Percentiles rank a stretch among this genome's conserved stretches.
Conservation (phyloP, 2,888 invertebrate species). For the Acanthosoma haemorrhoidale region DNA sequence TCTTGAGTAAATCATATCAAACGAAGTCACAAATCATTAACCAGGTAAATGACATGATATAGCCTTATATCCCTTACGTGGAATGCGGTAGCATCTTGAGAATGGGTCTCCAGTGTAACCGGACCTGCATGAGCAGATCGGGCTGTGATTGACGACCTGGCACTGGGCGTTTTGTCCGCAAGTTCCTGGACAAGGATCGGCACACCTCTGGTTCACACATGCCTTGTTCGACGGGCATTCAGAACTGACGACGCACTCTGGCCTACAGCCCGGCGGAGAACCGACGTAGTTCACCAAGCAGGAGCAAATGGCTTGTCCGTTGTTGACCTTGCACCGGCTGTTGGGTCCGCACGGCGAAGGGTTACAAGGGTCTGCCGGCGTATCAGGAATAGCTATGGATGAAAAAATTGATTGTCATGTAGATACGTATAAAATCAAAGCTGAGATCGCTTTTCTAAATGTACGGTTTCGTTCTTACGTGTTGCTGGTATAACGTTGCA, state of each 20-base stretch:
- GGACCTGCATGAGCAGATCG: slow-evolving; percentile 47
- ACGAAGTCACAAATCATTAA: background rate
- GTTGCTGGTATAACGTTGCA: slow-evolving; percentile 51
- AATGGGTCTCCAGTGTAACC: slow-evolving; percentile 49
- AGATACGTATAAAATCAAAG: background rate
- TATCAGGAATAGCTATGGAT: slow-evolving; percentile 41
- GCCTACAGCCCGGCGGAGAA: slow-evolving; percentile 46
- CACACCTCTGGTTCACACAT: slow-evolving; percentile 46
- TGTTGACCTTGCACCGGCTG: slow-evolving; percentile 44
- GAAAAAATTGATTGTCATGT: background rate
- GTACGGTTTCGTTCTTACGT: slow-evolving; percentile 42
- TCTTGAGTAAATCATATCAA: too few species aligned
- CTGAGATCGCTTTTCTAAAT: background rate
- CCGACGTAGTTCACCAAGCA: slow-evolving; percentile 45
- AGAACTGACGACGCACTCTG: slow-evolving; percentile 44
- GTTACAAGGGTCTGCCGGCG: slow-evolving; percentile 56
- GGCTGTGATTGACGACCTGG: slow-evolving; percentile 46
- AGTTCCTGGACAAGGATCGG: slow-evolving; percentile 45
- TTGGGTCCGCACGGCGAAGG: slow-evolving; percentile 51
- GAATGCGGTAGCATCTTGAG: slow-evolving; percentile 43
- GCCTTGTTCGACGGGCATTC: slow-evolving; percentile 46
- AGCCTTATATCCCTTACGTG: slow-evolving; percentile 39
- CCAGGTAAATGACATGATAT: background rate
- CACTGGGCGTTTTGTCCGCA: slow-evolving; percentile 47
- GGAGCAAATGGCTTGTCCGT: slow-evolving; percentile 44